phyloP scores from a whole-genome alignment of 2,113 vertebrate genomes.

The Lepisosteus oculatus region DNA sequence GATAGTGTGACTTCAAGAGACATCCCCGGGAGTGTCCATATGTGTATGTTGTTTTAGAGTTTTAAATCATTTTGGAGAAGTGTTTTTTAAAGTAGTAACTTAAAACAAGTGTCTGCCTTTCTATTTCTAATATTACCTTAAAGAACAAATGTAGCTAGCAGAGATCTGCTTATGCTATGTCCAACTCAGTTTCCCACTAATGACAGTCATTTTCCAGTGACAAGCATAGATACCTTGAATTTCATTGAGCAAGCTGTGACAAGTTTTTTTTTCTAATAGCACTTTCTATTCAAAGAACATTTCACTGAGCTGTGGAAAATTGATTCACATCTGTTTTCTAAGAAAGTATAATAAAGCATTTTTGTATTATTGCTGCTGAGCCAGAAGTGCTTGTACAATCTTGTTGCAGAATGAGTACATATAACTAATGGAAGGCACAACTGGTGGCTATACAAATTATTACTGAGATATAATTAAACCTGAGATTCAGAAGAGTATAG shows the following conservation, averaged over 20 bases:
- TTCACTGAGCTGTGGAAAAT: slow-evolving; percentile 41
- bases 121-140: slow-evolving; percentile 35
- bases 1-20: too few species aligned
- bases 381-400: slow-evolving; percentile 37
- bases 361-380: slow-evolving; percentile 26
- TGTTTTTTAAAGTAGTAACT: slow-evolving; percentile 19
- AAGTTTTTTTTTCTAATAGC: slow-evolving; percentile 34
- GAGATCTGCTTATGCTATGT: slow-evolving; percentile 20
- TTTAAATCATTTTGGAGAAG: slow-evolving; percentile 45
- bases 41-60: background rate
- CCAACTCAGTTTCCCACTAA: slow-evolving; percentile 32
- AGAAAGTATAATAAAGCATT: slow-evolving; percentile 30
- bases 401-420: slow-evolving; percentile 30
- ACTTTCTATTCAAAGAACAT: slow-evolving; percentile 29
- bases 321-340: slow-evolving; percentile 43
- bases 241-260: slow-evolving; percentile 39
- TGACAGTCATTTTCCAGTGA: slow-evolving; percentile 45
- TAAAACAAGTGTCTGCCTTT: slow-evolving; percentile 31
- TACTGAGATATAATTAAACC: slow-evolving; percentile 13
- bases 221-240: slow-evolving; percentile 27
- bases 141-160: slow-evolving; percentile 17
- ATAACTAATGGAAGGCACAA: slow-evolving; percentile 14
- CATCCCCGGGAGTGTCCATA: too few species aligned
- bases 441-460: slow-evolving; percentile 13
- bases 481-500: background rate